phyloP scores from a whole-genome alignment of 2,888 invertebrate genomes.

The Diadegma fenestrale region DNA sequence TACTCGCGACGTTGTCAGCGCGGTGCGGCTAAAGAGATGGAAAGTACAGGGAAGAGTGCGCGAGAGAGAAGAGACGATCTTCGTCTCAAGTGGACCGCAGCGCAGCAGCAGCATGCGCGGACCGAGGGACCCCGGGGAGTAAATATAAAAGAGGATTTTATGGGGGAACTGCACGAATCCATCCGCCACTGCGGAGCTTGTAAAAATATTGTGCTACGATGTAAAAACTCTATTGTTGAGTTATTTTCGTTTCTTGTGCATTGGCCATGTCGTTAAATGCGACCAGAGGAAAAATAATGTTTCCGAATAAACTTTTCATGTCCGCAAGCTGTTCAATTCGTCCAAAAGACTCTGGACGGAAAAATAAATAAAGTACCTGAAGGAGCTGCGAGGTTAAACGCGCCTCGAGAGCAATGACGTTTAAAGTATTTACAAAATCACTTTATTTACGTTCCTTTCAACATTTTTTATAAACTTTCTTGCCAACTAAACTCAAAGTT shows the following conservation, averaged over 20 bases:
- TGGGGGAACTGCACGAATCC: conserved; percentile 28
- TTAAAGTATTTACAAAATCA: too few relatives aligned
- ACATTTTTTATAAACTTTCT: too few relatives aligned
- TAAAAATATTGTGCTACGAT: conserved; percentile 28
- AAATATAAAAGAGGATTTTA: conserved; percentile 32
- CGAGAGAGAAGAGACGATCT: conserved; percentile 61
- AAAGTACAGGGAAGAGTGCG: conserved; percentile 39
- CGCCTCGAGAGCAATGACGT: too few relatives aligned
- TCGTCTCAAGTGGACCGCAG: conserved; percentile 62
- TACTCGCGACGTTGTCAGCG: conserved; percentile 50
- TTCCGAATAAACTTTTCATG: background rate
- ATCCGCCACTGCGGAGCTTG: conserved; percentile 20
- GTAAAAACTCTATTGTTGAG: conserved; percentile 1
- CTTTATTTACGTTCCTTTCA: too few relatives aligned
- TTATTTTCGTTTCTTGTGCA: conserved; percentile 17
- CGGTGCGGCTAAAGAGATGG: conserved; percentile 50
- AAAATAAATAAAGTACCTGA: conserved; percentile 18
- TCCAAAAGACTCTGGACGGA: background rate
- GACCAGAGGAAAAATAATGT: background rate
- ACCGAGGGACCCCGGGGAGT: conserved; percentile 13
- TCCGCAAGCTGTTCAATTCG: background rate
- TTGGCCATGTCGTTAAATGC: background rate
- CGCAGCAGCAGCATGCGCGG: conserved; percentile 7
- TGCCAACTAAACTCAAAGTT: too few relatives aligned
- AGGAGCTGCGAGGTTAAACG: background rate